phyloP scores from a whole-genome alignment of 2,888 invertebrate genomes.

The Octonoba sinensis region DNA sequence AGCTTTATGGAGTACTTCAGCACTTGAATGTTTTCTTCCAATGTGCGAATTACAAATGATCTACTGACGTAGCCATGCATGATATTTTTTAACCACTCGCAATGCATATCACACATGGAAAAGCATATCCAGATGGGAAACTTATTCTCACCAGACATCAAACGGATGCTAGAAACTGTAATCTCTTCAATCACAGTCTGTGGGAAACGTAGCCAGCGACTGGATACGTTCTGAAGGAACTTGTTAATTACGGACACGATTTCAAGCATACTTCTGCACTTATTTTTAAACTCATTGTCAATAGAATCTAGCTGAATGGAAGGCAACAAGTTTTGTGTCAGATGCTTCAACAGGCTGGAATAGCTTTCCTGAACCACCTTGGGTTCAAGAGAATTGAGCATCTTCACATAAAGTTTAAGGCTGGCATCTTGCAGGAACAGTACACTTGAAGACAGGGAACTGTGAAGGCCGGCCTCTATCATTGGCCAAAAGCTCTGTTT shows the following conservation, averaged over 20 bases:
- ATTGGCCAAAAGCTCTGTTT: slow-evolving; percentile 42
- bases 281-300: neutral
- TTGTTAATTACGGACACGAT: slow-evolving; percentile 41
- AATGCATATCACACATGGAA: slow-evolving; percentile 44
- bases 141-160: slow-evolving; percentile 8
- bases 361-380: slow-evolving; percentile 54
- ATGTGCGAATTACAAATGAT: slow-evolving; percentile 23
- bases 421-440: slow-evolving; percentile 33
- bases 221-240: slow-evolving; percentile 48
- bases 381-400: slow-evolving; percentile 42
- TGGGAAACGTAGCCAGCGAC: slow-evolving; percentile 55
- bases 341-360: slow-evolving; percentile 40
- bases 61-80: slow-evolving; percentile 53
- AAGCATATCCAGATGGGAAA: slow-evolving; percentile 38
- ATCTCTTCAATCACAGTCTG: slow-evolving; percentile 51
- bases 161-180: slow-evolving; percentile 27
- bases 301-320: neutral
- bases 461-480: slow-evolving; percentile 30
- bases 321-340: slow-evolving; percentile 30
- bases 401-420: slow-evolving; percentile 41
- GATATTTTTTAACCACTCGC: slow-evolving; percentile 43
- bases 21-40: slow-evolving; percentile 23
- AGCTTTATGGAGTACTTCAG: slow-evolving; percentile 16
- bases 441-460: slow-evolving; percentile 28
- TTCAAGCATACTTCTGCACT: slow-evolving; percentile 15